phyloP scores from a whole-genome alignment of 2,888 invertebrate species.

The Ennomos fuscantarius region DNA sequence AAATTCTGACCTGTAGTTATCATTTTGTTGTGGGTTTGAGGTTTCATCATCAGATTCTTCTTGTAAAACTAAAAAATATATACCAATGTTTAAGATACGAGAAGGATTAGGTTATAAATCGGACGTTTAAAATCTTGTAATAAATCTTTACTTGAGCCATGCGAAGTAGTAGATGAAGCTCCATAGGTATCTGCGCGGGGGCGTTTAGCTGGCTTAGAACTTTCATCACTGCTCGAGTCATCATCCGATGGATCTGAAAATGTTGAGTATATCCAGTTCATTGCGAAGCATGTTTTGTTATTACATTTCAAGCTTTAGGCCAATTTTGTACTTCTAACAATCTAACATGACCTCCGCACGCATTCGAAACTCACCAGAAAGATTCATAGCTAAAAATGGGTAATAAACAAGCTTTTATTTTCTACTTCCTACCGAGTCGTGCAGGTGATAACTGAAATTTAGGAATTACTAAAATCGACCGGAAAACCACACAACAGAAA shows the following conservation, averaged over 20 bases:
- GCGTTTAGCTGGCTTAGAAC: constrained; percentile 63
- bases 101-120: too few species aligned
- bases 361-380: constrained; percentile 48
- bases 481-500: too few species aligned
- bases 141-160: constrained; percentile 66
- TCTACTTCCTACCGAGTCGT: too few species aligned
- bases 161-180: constrained; percentile 76
- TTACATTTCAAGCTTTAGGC: too few species aligned
- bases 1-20: constrained; percentile 47
- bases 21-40: constrained; percentile 49
- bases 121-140: background rate
- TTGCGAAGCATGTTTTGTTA: too few species aligned
- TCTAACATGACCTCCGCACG: too few species aligned
- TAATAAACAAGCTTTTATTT: background rate
- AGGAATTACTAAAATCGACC: too few species aligned
- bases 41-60: constrained; percentile 74
- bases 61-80: constrained; percentile 50
- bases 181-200: constrained; percentile 67
- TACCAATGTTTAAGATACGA: too few species aligned
- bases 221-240: constrained; percentile 73
- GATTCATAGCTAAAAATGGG: constrained; percentile 45
- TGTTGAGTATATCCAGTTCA: too few species aligned
- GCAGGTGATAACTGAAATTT: too few species aligned
- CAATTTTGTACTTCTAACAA: background rate
- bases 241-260: constrained; percentile 66